Evolutionary conservation across 2,113 vertebrate genomes (phyloP).

Genomic region (Epinephelus fuscoguttatus): DNA sequence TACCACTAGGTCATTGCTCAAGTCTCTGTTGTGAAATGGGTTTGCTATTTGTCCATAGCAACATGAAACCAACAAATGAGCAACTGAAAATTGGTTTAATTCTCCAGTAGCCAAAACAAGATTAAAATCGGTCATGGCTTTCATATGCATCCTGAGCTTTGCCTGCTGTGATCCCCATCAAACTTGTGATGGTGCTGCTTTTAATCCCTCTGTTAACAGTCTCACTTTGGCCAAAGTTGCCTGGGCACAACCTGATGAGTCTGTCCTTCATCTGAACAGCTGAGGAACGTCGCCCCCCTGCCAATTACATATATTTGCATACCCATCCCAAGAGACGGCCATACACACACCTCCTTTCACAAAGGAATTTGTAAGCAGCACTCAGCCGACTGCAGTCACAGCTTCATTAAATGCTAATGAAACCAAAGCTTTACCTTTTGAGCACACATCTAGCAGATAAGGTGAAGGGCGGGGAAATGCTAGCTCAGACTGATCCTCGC

Average conservation of each 20-base stretch:
- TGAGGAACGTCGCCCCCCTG: not conserved
- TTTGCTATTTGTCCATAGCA: slow-evolving; percentile 9
- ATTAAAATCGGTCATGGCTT: not conserved
- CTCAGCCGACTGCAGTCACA: slow-evolving; percentile 50
- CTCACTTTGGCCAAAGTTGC: not conserved
- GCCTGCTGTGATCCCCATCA: slow-evolving; percentile 32
- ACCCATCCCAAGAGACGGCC: slow-evolving; percentile 9
- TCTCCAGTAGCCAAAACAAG: slow-evolving; percentile 21
- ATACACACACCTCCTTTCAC: slow-evolving; percentile 2
- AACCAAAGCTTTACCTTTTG: slow-evolving; percentile 50
- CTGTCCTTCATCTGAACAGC: slow-evolving; percentile 45
- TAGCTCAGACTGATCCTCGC: slow-evolving; percentile 65
- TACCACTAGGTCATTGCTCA: slow-evolving; percentile 20
- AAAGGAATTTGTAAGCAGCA: slow-evolving; percentile 57
- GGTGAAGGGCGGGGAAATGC: slow-evolving; percentile 32
- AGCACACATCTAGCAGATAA: slow-evolving; percentile 48
- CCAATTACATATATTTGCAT: slow-evolving; percentile 60
- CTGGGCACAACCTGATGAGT: slow-evolving; percentile 21
- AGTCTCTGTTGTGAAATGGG: slow-evolving; percentile 14
- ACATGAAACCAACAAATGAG: slow-evolving; percentile 9
- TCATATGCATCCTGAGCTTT: slow-evolving; percentile 1
- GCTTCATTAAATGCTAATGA: slow-evolving; percentile 73
- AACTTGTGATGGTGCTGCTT: not conserved
- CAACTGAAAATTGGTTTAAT: slow-evolving; percentile 9
- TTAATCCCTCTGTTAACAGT: not conserved